A percentile compares a stretch with the other conserved stretches of the same genome.
Evolutionary conservation across 2,113 vertebrate genomes (phyloP).

Genomic region (Verasper variegatus): DNA sequence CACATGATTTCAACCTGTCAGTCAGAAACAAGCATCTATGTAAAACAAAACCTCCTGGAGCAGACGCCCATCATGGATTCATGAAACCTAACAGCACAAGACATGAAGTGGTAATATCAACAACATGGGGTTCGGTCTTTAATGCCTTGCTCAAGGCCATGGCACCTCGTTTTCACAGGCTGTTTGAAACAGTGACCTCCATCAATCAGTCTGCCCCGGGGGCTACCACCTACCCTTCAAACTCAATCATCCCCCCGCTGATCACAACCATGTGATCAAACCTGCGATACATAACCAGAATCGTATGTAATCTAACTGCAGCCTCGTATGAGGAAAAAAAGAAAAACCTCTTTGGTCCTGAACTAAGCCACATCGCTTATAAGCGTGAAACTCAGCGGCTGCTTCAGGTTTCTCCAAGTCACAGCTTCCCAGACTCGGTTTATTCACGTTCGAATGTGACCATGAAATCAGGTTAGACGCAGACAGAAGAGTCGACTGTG

Average conservation of each 20-base stretch:
- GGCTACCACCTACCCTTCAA: conserved; percentile 29
- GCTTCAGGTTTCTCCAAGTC: conserved; percentile 20
- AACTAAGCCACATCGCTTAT: conserved; percentile 3
- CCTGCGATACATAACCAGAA: not conserved
- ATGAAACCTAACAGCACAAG: not conserved
- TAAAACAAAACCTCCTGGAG: not conserved
- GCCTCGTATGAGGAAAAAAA: not conserved
- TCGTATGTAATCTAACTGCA: not conserved
- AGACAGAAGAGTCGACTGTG: not conserved
- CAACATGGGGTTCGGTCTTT: not conserved
- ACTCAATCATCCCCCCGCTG: conserved; percentile 18
- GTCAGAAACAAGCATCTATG: not conserved
- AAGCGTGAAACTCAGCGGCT: conserved; percentile 17
- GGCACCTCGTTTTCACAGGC: conserved; percentile 24
- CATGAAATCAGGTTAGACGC: conserved; percentile 32
- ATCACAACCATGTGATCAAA: conserved; percentile 53
- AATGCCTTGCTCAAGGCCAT: conserved; percentile 1
- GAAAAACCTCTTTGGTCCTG: not conserved
- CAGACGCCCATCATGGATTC: not conserved
- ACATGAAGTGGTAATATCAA: conserved; percentile 4
- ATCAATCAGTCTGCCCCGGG: conserved; percentile 16
- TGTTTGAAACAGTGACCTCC: conserved; percentile 25
- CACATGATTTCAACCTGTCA: not conserved
- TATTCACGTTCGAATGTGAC: not conserved
- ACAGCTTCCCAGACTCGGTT: conserved; percentile 24